phyloP scores from a whole-genome alignment of 2,113 vertebrate genomes.

The Orcinus orca region DNA sequence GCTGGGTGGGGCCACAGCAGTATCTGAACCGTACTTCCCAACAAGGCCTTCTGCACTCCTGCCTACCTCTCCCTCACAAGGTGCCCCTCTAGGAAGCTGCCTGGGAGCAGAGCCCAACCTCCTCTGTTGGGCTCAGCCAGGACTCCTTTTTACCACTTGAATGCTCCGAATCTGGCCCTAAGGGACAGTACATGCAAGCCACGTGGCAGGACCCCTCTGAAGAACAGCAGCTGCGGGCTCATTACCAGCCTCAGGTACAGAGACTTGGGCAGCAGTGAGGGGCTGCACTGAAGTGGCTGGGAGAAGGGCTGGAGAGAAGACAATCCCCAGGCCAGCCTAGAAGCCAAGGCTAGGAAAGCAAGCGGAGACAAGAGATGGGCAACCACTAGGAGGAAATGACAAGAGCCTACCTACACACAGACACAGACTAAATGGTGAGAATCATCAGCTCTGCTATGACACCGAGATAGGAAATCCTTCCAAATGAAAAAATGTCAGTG shows the following conservation, averaged over 20 bases:
- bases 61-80: neutral
- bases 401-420: neutral
- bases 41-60: conserved; percentile 10
- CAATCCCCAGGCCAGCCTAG: too few species aligned
- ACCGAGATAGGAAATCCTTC: neutral
- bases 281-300: neutral
- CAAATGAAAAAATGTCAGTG: neutral
- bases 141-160: neutral
- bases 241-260: neutral
- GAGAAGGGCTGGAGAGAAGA: neutral
- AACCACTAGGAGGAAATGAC: neutral
- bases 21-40: neutral
- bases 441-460: neutral
- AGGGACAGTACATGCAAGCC: neutral
- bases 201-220: neutral
- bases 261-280: neutral
- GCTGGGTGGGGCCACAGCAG: conserved; percentile 16
- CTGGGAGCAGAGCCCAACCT: neutral
- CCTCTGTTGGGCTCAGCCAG: neutral
- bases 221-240: neutral
- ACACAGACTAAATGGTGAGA: neutral
- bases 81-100: neutral
- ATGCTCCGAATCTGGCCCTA: neutral
- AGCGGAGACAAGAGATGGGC: neutral
- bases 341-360: neutral